Base-by-base conservation (phyloP, 1,140 invertebrate genomes). In the Drosophila repletoides region DNA sequence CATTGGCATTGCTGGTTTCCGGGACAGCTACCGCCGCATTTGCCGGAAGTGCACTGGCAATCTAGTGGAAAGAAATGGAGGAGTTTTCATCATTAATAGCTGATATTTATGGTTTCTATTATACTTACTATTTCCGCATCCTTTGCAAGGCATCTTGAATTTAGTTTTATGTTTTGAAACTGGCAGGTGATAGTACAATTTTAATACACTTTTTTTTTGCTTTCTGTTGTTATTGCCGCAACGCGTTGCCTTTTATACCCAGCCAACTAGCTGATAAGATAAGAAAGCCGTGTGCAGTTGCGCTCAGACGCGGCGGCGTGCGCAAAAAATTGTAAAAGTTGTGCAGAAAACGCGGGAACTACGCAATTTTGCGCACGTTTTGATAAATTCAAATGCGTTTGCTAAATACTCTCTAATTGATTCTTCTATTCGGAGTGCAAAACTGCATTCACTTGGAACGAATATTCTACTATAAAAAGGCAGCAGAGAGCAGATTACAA, bases 91-190 rank as follows among this genome's bases (percentile, higher is more conserved):
- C 1, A 26, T 43, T 14, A 28, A 22, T 43, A 14, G 31, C 5
- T 19, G n/a, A n/a, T 24, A 55, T 14, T 6, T 5, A 12, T 10
- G 9, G 15, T 36, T 28, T 38, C n/a, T 15, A 10, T 3, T n/a
- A 3, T 31, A 83, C 76, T 81, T 29, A 76, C 77, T 83, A 17
- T 81, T 81, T 81, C 76, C 77, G 45, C 77, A 81, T 81, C 77
- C 72, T 52, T 83, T 83, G 77, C 76, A 81, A 73, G 77, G 77
- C 76, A 81, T 76, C 29, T 76, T 76, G 5, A 33, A 5, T 15
- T 36, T 34, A n/a, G 4, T 1, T 34, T 43, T 45, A 15, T 41
- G n/a, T n/a, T n/a, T n/a, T n/a, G n/a, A n/a, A n/a, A n/a, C n/a
- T n/a, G n/a, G n/a, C n/a, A n/a, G 14, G 12, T 9, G 15, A 14